Evolutionary conservation across 2,888 invertebrate genomes (phyloP).

Genomic region (Scotopteryx bipunctaria): DNA sequence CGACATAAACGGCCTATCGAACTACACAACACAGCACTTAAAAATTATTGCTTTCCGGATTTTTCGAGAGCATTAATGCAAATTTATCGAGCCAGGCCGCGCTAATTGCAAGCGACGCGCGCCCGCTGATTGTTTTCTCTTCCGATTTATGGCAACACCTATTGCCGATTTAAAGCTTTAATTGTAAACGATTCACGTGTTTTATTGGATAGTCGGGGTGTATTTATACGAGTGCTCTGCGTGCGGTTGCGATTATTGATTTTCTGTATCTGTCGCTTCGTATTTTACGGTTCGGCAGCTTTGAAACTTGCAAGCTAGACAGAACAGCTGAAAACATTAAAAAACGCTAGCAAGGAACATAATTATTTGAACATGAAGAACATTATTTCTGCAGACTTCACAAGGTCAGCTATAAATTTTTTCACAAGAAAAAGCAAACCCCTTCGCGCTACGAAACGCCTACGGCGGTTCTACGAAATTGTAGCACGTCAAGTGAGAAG

Average conservation of each 20-base stretch:
- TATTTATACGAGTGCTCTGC: slow-evolving; percentile 76
- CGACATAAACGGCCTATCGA: slow-evolving; percentile 47
- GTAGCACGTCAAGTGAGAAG: slow-evolving; percentile 61
- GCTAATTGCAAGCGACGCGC: slow-evolving; percentile 81
- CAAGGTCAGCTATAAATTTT: background rate
- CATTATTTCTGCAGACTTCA: too few species aligned
- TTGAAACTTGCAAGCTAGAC: slow-evolving; percentile 5
- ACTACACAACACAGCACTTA: slow-evolving; percentile 69
- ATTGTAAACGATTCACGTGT: slow-evolving; percentile 83
- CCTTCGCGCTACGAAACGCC: slow-evolving; percentile 31
- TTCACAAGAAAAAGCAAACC: slow-evolving; percentile 33
- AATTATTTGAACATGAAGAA: too few species aligned
- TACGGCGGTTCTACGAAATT: slow-evolving; percentile 44
- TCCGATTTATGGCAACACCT: slow-evolving; percentile 83
- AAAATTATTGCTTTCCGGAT: slow-evolving; percentile 80
- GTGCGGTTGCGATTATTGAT: slow-evolving; percentile 79
- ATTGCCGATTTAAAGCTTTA: slow-evolving; percentile 84
- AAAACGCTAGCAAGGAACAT: background rate
- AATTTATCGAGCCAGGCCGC: slow-evolving; percentile 81
- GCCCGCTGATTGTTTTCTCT: slow-evolving; percentile 81
- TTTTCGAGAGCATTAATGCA: slow-evolving; percentile 83
- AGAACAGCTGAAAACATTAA: background rate
- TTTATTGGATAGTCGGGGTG: slow-evolving; percentile 81
- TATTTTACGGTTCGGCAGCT: slow-evolving; percentile 42
- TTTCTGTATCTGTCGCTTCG: slow-evolving; percentile 53